Conservation (phyloP, 2,888 invertebrate genomes). For the Drosophila nr. fundita region DNA sequence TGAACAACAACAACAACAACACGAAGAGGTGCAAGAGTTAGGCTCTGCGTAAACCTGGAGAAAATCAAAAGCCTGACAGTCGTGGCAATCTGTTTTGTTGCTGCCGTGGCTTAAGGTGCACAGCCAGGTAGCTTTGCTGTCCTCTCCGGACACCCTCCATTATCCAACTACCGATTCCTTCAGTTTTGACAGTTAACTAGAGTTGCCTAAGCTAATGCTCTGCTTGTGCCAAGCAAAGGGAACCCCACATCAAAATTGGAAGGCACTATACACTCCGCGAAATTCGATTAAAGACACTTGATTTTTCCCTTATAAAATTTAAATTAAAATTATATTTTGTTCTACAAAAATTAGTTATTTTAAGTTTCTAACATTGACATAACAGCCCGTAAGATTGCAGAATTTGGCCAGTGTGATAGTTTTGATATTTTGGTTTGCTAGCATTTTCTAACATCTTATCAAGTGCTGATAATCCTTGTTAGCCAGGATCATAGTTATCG, state of each 20-base stretch:
- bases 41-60: conserved; percentile 6
- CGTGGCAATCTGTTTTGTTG: conserved; percentile 56
- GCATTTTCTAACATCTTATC: too few species aligned
- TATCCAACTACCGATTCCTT: not conserved
- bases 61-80: conserved; percentile 53
- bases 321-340: too few species aligned
- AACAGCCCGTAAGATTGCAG: too few species aligned
- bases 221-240: conserved; percentile 12
- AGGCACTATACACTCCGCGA: not conserved
- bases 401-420: too few species aligned
- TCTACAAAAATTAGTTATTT: too few species aligned
- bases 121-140: conserved; percentile 38
- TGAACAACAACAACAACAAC: not conserved
- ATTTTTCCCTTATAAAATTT: too few species aligned
- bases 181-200: conserved; percentile 12
- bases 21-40: not conserved
- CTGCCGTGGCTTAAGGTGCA: conserved; percentile 48
- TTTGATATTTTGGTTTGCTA: too few species aligned
- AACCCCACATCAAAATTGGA: conserved; percentile 10
- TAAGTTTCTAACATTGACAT: too few species aligned
- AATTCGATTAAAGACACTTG: not conserved
- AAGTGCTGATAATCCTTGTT: too few species aligned
- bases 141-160: not conserved
- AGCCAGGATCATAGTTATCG: too few species aligned
- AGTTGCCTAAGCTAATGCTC: conserved; percentile 14